Conservation (phyloP, 2,888 invertebrate genomes). For the Cheilosia impressa region DNA sequence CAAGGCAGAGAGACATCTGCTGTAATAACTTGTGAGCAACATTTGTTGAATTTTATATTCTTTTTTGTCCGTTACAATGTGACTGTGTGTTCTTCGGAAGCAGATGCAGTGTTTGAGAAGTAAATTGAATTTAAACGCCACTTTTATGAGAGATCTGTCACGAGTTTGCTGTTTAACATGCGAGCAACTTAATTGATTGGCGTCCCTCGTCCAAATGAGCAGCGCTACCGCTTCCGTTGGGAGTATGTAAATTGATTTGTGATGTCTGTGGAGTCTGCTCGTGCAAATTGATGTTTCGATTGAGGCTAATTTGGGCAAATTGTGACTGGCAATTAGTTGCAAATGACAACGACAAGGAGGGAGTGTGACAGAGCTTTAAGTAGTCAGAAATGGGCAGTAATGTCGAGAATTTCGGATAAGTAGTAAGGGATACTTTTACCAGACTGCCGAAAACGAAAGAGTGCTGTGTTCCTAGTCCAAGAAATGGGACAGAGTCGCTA, state of each 20-base stretch:
- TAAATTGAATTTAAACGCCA: conserved; percentile 21
- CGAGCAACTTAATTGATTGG: conserved; percentile 16
- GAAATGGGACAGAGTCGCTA: no score
- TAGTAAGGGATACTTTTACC: no score
- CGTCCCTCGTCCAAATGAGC: no score
- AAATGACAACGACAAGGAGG: neutral
- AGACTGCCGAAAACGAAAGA: no score
- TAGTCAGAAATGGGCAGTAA: no score
- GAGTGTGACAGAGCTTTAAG: no score
- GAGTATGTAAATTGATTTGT: no score
- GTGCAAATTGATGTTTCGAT: conserved; percentile 32
- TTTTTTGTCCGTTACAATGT: conserved; percentile 14
- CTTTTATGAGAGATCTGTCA: conserved; percentile 10
- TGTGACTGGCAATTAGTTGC: conserved; percentile 23
- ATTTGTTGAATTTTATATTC: neutral
- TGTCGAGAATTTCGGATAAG: no score
- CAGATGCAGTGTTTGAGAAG: conserved; percentile 10
- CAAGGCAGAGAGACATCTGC: conserved; percentile 21
- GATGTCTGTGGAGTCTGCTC: neutral
- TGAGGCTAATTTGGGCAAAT: conserved; percentile 26
- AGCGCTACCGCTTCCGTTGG: no score
- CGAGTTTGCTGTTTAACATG: conserved; percentile 2
- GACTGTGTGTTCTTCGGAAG: conserved; percentile 22
- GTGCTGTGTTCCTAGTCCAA: no score
- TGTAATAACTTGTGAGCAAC: neutral